Conservation (phyloP, 2,113 vertebrate species). For the Clarias batrachus region DNA sequence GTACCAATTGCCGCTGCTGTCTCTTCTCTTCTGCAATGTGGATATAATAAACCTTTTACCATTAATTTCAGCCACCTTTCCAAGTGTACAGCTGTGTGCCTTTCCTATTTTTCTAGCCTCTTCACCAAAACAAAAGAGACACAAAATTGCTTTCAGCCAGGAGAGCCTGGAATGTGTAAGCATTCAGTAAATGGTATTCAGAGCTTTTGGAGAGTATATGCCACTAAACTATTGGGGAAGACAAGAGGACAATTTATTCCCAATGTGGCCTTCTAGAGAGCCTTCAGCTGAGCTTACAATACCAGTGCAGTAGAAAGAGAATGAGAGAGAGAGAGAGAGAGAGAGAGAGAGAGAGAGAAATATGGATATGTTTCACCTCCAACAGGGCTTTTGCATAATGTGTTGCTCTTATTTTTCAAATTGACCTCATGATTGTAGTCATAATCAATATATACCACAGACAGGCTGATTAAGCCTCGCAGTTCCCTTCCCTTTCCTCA, state of each 20-base stretch:
- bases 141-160: constrained; percentile 54
- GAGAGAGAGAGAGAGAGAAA: constrained; percentile 22
- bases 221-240: constrained; percentile 50
- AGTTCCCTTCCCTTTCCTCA: constrained; percentile 40
- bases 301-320: constrained; percentile 6
- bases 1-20: constrained; percentile 19
- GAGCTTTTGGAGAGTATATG: constrained; percentile 47
- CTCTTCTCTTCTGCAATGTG: neutral
- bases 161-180: constrained; percentile 47
- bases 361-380: constrained; percentile 66
- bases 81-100: constrained; percentile 22
- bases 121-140: constrained; percentile 52
- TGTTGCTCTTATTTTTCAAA: constrained; percentile 86
- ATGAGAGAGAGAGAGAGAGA: constrained; percentile 11
- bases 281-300: constrained; percentile 47
- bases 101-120: constrained; percentile 35
- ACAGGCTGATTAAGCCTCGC: constrained; percentile 50
- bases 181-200: constrained; percentile 52
- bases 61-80: constrained; percentile 44
- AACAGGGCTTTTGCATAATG: constrained; percentile 84
- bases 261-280: constrained; percentile 45
- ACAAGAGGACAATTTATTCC: constrained; percentile 48
- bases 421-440: constrained; percentile 87
- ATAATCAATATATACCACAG: constrained; percentile 81
- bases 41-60: constrained; percentile 29